Evolutionary conservation across 1,140 invertebrate genomes (phyloP).

Genomic region (Drosophila nebulosa): DNA sequence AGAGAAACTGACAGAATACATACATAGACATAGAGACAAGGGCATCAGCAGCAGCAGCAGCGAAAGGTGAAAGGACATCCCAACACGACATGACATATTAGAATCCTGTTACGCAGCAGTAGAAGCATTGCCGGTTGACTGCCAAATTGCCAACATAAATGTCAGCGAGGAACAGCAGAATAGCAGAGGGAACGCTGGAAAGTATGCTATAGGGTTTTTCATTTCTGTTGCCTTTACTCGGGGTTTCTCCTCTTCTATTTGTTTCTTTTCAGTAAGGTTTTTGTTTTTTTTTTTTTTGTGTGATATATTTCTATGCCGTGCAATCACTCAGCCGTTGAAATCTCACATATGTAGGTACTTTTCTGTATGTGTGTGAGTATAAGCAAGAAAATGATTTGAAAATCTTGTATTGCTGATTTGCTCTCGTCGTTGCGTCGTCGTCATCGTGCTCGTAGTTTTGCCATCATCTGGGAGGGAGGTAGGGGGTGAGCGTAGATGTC

Average conservation of each 20-base stretch:
- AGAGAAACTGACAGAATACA: not conserved
- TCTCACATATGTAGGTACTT: conserved; percentile 49
- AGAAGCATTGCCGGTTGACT: conserved; percentile 59
- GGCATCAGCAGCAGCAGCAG: not conserved
- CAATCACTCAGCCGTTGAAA: conserved; percentile 75
- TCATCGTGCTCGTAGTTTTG: conserved; percentile 63
- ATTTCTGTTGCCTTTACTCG: conserved; percentile 59
- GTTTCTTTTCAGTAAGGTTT: conserved; percentile 48
- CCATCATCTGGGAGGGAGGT: no score
- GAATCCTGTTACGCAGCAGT: conserved; percentile 68
- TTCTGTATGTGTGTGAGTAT: conserved; percentile 18
- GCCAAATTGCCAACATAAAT: conserved; percentile 79
- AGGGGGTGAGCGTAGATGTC: no score
- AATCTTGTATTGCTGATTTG: conserved; percentile 78
- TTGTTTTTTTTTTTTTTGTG: conserved; percentile 20
- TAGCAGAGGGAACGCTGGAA: conserved; percentile 19
- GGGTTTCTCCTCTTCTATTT: conserved; percentile 22
- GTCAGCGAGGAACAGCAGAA: conserved; percentile 28
- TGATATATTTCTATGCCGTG: conserved; percentile 58
- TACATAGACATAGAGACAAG: not conserved
- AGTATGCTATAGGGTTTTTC: conserved; percentile 69
- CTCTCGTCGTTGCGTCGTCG: conserved; percentile 30
- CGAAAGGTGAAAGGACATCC: conserved; percentile 71
- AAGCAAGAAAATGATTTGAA: conserved; percentile 64
- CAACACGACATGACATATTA: conserved; percentile 73